A percentile compares a stretch with the other conserved stretches of the same genome.
These are phyloP conservation scores for Eristalis pertinax DNA, from an alignment of 2,888 invertebrate species.

Conservation along the genomic window DNA sequence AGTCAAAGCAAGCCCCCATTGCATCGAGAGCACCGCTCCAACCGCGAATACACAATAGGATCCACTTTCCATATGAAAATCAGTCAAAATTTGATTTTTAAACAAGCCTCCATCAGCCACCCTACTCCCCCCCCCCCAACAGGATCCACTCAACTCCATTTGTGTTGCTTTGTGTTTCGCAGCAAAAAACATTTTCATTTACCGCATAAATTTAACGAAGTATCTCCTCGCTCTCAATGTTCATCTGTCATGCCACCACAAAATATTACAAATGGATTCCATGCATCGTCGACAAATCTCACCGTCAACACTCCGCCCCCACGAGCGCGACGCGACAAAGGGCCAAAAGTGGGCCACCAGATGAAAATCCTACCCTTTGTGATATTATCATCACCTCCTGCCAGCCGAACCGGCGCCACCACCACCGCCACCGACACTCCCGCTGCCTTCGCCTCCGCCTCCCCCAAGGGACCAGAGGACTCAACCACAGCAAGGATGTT, in stretches of 20 bases:
- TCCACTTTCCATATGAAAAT: not conserved
- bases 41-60: not conserved
- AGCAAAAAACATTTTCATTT: conserved; percentile 17
- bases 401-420: not conserved
- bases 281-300: conserved; percentile 26
- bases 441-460: not conserved
- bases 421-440: too few species aligned
- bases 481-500: not conserved
- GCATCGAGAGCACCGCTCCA: not conserved
- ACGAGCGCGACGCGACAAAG: not conserved
- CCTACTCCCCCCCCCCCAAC: too few species aligned
- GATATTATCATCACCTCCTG: conserved; percentile 26
- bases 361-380: conserved; percentile 17
- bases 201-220: conserved; percentile 17
- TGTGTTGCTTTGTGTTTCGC: not conserved
- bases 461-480: not conserved
- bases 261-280: conserved; percentile 41
- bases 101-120: not conserved
- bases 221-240: conserved; percentile 24
- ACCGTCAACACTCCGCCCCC: not conserved
- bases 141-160: not conserved
- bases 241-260: conserved; percentile 48
- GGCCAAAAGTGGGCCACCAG: not conserved
- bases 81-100: conserved; percentile 19
- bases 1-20: not conserved